These are phyloP conservation scores for Piaya cayana DNA, from an alignment of 2,113 vertebrate genomes.

Conservation along the genomic window DNA sequence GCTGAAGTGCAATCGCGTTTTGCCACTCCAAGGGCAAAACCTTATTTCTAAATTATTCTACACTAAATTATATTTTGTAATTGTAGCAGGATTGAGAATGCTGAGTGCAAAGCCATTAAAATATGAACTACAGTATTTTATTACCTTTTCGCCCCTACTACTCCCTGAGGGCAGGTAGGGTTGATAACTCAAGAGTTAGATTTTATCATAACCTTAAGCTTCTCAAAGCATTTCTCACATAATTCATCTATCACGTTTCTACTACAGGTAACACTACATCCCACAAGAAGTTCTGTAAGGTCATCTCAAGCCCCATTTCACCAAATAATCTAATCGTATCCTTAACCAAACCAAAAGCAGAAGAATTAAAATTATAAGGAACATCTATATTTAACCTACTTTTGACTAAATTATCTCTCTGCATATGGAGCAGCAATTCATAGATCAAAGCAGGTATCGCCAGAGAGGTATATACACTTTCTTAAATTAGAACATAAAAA, in stretches of 20 bases:
- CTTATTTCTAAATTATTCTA: not conserved
- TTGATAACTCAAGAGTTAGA: not conserved
- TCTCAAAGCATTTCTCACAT: not conserved
- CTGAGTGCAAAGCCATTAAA: not conserved
- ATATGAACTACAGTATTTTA: not conserved
- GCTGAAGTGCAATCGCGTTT: not conserved
- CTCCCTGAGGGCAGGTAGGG: not conserved
- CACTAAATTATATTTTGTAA: not conserved
- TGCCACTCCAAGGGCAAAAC: not conserved
- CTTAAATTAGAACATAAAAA: not conserved
- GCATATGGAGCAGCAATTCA: not conserved
- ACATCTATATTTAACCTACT: not conserved
- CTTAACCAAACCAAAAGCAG: not conserved
- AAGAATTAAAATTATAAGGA: not conserved
- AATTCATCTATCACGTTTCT: not conserved
- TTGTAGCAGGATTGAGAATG: not conserved
- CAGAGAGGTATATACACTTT: not conserved
- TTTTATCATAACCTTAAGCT: constrained; percentile 3
- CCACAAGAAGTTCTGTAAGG: not conserved
- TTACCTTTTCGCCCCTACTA: not conserved
- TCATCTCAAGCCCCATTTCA: not conserved
- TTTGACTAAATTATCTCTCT: not conserved
- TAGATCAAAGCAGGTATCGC: not conserved
- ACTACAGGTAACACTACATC: not conserved
- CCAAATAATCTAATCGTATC: not conserved